These are phyloP conservation scores for Eueides isabella DNA, from an alignment of 1,140 invertebrate species.

Conservation along the genomic window DNA sequence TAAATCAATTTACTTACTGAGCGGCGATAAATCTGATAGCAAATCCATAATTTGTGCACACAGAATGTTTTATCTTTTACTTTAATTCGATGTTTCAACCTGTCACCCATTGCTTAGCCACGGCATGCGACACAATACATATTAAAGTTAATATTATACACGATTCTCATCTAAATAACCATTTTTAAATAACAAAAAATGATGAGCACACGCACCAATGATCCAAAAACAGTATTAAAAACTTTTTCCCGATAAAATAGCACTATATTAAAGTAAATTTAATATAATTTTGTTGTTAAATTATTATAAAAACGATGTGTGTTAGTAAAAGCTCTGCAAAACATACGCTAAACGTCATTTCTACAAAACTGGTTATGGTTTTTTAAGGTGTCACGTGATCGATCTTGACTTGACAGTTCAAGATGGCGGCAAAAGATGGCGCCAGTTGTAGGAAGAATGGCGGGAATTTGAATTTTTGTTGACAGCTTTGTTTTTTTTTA, in stretches of 20 bases:
- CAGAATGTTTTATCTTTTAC: constrained; percentile 64
- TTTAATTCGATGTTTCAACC: constrained; percentile 69
- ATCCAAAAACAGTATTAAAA: not conserved
- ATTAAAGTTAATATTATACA: constrained; percentile 4
- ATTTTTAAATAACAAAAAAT: not conserved
- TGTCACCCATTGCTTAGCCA: constrained; percentile 75
- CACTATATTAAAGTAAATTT: not conserved
- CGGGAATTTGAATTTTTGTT: constrained; percentile 24
- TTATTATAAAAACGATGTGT: constrained; percentile 28
- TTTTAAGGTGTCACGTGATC: constrained; percentile 66
- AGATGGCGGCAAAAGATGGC: constrained; percentile 55
- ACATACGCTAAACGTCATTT: constrained; percentile 68
- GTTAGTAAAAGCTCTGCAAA: constrained; percentile 60
- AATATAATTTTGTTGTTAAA: not conserved
- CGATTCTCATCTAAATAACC: not conserved
- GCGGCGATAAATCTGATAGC: constrained; percentile 63
- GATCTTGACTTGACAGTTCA: constrained; percentile 38
- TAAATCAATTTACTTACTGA: constrained; percentile 61
- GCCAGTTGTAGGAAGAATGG: constrained; percentile 15
- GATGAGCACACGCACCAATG: not conserved
- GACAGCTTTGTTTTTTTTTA: constrained; percentile 26
- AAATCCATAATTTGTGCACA: constrained; percentile 66
- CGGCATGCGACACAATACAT: constrained; percentile 19
- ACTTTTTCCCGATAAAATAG: not conserved
- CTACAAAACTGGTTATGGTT: constrained; percentile 72